These are phyloP conservation scores for Tenebrosternarchus preto DNA, from an alignment of 2,113 vertebrate genomes.

Conservation along the genomic window DNA sequence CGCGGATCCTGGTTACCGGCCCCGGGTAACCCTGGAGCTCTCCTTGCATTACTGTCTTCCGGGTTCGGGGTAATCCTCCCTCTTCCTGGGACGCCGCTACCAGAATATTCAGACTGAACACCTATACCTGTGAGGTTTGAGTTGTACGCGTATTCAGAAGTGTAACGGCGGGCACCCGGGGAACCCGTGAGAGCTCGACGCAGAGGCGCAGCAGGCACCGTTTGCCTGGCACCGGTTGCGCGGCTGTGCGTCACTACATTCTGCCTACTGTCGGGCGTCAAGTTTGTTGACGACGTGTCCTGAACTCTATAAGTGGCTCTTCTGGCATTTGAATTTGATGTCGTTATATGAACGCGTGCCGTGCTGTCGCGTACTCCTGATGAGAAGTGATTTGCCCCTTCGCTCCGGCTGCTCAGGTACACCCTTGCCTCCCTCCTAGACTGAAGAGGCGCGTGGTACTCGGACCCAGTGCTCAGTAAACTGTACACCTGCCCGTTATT, in stretches of 20 bases:
- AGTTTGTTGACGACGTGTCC: constrained; percentile 4
- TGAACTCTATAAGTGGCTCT: not conserved
- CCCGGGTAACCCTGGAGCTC: not conserved
- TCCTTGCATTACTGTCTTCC: not conserved
- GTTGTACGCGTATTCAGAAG: not conserved
- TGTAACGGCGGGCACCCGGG: constrained; percentile 46
- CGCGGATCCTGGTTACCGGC: constrained; percentile 10
- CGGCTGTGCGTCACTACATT: constrained; percentile 41
- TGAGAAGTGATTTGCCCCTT: constrained; percentile 33
- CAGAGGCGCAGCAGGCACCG: constrained; percentile 36
- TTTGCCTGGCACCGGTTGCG: constrained; percentile 56
- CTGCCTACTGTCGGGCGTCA: constrained; percentile 38
- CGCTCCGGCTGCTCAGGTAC: constrained; percentile 58
- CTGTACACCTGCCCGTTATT: constrained; percentile 75
- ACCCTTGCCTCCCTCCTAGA: constrained; percentile 63
- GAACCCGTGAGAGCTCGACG: constrained; percentile 36
- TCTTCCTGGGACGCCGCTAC: constrained; percentile 32
- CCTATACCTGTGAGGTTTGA: constrained; percentile 3
- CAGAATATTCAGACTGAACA: not conserved
- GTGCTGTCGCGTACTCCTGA: constrained; percentile 47
- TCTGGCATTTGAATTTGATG: constrained; percentile 9
- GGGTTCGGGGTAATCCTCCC: not conserved
- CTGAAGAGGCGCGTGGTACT: constrained; percentile 67
- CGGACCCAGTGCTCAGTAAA: constrained; percentile 75
- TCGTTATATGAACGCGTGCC: constrained; percentile 18